Percentiles rank a stretch among this genome's conserved stretches.
Evolutionary conservation across 2,113 vertebrate genomes (phyloP).

Genomic region (Odocoileus virginianus): DNA sequence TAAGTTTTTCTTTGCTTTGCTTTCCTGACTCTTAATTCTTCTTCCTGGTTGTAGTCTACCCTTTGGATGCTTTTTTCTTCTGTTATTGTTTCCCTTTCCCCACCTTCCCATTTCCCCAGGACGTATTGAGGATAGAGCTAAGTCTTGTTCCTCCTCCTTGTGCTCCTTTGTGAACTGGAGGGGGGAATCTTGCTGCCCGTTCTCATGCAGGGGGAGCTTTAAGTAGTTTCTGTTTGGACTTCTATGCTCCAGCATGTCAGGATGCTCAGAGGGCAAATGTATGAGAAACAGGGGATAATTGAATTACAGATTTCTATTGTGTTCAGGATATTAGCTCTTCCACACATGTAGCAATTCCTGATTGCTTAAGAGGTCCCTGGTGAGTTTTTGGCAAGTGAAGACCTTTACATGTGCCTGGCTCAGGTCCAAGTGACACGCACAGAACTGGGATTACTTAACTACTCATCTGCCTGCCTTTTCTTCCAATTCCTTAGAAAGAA

Average conservation of each 20-base stretch:
- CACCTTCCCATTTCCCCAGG: neutral
- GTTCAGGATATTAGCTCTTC: constrained; percentile 31
- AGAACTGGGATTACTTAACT: constrained; percentile 25
- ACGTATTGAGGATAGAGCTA: neutral
- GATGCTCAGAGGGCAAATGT: neutral
- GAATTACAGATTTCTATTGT: constrained; percentile 33
- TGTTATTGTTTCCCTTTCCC: neutral
- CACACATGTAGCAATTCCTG: constrained; percentile 20
- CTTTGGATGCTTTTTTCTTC: neutral
- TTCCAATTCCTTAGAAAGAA: constrained; percentile 50
- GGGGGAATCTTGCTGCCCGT: rapidly evolving
- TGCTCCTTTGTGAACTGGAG: neutral
- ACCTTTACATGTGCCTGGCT: constrained; percentile 26
- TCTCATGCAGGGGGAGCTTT: neutral
- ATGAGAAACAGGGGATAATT: constrained; percentile 22
- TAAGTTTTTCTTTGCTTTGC: neutral
- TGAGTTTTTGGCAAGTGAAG: constrained; percentile 46
- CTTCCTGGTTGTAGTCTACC: neutral
- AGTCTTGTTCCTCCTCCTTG: neutral
- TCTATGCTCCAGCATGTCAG: neutral
- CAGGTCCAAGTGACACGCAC: neutral
- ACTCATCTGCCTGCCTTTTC: constrained; percentile 35
- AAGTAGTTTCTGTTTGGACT: neutral
- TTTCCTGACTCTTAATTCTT: neutral
- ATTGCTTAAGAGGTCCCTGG: constrained; percentile 64